phyloP scores from a whole-genome alignment of 2,888 invertebrate species.

The Euproctis similis region DNA sequence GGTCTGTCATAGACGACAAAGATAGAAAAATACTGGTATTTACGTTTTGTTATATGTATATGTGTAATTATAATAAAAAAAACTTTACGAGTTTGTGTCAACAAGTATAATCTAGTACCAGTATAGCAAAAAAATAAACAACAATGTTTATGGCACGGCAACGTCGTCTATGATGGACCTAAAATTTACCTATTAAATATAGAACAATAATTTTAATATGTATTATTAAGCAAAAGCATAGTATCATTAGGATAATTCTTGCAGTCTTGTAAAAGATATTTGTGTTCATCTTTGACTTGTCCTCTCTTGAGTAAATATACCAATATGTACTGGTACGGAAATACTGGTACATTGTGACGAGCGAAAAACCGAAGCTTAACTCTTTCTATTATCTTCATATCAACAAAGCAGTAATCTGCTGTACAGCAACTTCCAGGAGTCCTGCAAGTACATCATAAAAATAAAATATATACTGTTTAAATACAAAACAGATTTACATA shows the following conservation, averaged over 20 bases:
- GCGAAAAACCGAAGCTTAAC: slow-evolving; percentile 64
- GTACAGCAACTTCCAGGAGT: slow-evolving; percentile 67
- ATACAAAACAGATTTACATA: no score
- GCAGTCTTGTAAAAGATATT: slow-evolving; percentile 62
- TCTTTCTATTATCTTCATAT: slow-evolving; percentile 66
- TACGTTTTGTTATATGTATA: no score
- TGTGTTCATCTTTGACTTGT: slow-evolving; percentile 55
- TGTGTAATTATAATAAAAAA: no score
- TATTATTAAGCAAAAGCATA: slow-evolving; percentile 56
- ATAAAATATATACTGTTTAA: no score
- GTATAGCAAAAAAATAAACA: no score
- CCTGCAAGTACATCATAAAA: no score
- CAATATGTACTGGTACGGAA: slow-evolving; percentile 64
- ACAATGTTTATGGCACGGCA: no score
- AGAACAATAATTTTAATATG: slow-evolving; percentile 33
- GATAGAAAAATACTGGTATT: no score
- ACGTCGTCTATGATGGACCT: no score
- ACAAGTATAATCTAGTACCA: no score
- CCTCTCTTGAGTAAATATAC: slow-evolving; percentile 60
- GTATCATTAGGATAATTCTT: slow-evolving; percentile 48
- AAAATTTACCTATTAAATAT: no score
- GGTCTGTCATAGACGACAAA: not conserved
- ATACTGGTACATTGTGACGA: slow-evolving; percentile 64
- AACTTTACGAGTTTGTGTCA: no score
- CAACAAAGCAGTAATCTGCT: slow-evolving; percentile 67